Evolutionary conservation across 2,888 invertebrate species (phyloP), one percentile per base, ranked within the genome.

Genomic region (Pachydiplax longipennis): DNA sequence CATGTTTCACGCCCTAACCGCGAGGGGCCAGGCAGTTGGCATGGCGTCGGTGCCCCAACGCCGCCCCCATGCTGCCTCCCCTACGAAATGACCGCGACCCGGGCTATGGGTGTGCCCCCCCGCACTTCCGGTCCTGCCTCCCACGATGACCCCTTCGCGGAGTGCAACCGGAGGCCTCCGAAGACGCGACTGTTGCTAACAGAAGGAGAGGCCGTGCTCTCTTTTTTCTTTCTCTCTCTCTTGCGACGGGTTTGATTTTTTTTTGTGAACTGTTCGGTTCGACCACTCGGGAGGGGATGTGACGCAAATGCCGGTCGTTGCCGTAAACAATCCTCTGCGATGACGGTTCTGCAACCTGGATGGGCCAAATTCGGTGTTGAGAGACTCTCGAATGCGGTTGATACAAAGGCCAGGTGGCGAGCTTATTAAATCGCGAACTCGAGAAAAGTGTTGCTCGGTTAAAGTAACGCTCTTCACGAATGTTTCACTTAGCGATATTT

Each of bases 71-170:
- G 25, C 81, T 18, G 13, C 90, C 48, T 48, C 80, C 18, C 58
- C 35, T 80, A 37, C 58, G 80, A 80, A 73, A 90, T 83, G 83
- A 83, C 83, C 83, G 83, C 83, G 83, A 83, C 83, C 83, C 83
- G 83, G 65, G 83, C 83, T 58, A 35, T 83, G 83, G 83, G 83
- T 83, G 83, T 83, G 83, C 83, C 82, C 61, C n/a, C 83, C 83
- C 58, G 58, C 83, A 83, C 83, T 83, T 83, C 83, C 83, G 83
- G 83, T 83, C 83, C 83, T 44, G 22, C 83, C 48, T 22, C 82
- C 25, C 25, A 44, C 53, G 48, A n/a, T 44, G 65, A 65, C 44
- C 37, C 44, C 18, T 15, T n/a, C 83, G 83, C 83, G 83, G 58
- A 83, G 83, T 83, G 83, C 83, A 83, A 18, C 53, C 53, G 22